phyloP scores from a whole-genome alignment of 2,888 invertebrate species.

The Enchytraeus crypticus region DNA sequence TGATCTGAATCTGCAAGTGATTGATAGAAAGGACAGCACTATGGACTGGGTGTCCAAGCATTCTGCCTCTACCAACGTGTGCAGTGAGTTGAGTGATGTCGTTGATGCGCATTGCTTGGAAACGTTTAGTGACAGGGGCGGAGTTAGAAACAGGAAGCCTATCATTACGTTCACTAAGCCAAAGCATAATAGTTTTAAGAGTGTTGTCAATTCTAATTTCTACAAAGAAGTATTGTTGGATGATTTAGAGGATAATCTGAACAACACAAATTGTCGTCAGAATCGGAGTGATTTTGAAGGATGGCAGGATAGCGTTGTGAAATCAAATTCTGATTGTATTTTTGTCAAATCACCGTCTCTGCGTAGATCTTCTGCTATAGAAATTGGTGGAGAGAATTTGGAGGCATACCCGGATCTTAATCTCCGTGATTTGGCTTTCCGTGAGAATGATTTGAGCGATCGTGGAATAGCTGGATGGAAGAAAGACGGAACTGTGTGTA shows the following conservation, averaged over 20 bases:
- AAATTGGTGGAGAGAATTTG: background rate
- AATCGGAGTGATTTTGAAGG: background rate
- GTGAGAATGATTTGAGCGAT: too few relatives aligned
- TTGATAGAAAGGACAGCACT: background rate
- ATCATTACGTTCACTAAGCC: background rate
- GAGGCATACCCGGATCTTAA: background rate
- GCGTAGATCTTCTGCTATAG: background rate
- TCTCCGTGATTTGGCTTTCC: background rate
- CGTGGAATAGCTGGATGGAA: too few relatives aligned
- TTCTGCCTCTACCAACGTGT: background rate
- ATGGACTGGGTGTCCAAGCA: conserved; percentile 3
- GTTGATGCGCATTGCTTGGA: too few relatives aligned
- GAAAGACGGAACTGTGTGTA: too few relatives aligned
- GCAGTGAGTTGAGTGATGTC: background rate
- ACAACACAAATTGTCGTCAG: background rate
- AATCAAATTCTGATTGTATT: too few relatives aligned
- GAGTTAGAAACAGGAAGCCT: too few relatives aligned
- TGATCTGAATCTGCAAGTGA: background rate
- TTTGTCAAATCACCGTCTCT: too few relatives aligned
- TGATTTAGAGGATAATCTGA: background rate
- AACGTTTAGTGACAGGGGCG: too few relatives aligned
- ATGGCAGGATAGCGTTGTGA: too few relatives aligned
- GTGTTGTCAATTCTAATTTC: too few relatives aligned
- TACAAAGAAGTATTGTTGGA: too few relatives aligned
- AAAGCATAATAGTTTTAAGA: background rate